A percentile compares a stretch with the other conserved stretches of the same genome.
Evolutionary conservation across 2,113 vertebrate species (phyloP).

Genomic region (Edolisoma coerulescens): DNA sequence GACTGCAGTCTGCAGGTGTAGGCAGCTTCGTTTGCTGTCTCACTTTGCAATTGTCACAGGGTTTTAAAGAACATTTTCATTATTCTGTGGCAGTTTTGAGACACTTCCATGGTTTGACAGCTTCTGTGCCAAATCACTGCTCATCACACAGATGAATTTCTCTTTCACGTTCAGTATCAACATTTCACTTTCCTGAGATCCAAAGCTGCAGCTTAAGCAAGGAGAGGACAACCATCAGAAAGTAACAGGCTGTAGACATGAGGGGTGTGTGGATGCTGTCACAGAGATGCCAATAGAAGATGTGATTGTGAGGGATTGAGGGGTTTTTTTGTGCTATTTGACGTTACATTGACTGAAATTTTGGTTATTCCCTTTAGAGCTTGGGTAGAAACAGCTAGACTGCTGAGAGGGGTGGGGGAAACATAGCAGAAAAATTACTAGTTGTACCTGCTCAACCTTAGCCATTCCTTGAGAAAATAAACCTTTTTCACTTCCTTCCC

Average conservation of each 20-base stretch:
- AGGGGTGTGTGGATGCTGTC: neutral
- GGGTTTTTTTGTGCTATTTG: neutral
- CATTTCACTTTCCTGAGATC: neutral
- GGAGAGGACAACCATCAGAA: neutral
- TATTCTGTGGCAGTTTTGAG: neutral
- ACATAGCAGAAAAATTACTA: neutral
- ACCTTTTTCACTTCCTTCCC: neutral
- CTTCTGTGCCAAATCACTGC: neutral
- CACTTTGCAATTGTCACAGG: neutral
- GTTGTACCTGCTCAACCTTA: neutral
- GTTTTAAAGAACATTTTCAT: neutral
- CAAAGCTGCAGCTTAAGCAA: neutral
- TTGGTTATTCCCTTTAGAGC: neutral
- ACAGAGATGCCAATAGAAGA: neutral
- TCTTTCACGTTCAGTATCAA: neutral
- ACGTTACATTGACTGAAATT: neutral
- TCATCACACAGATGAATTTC: neutral
- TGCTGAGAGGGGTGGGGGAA: neutral
- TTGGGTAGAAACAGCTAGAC: neutral
- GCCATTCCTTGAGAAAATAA: neutral
- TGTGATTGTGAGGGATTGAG: neutral
- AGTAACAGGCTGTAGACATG: neutral
- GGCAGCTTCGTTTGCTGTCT: neutral
- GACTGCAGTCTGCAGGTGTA: neutral
- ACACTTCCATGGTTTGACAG: neutral